Conservation (phyloP, 2,797 vertebrate genomes). For the Percopsis omiscomaycus region DNA sequence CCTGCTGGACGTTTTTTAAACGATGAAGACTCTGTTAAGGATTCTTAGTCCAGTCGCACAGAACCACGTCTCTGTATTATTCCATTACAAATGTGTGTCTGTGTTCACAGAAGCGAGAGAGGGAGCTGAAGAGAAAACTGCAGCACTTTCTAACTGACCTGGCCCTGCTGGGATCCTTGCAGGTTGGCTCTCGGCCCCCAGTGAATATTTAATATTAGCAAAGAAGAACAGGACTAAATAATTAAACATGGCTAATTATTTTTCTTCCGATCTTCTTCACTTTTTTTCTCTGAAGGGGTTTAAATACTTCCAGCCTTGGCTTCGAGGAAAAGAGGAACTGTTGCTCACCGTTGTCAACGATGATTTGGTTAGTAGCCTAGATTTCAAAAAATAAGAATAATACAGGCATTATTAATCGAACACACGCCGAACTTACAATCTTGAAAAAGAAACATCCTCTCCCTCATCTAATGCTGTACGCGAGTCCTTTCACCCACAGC, state of each 20-base stretch:
- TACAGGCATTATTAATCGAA: background rate
- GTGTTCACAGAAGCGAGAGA: conserved; percentile 64
- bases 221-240: background rate
- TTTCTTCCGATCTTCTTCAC: background rate
- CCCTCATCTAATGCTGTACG: background rate
- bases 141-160: conserved; percentile 77
- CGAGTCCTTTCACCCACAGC: too few species aligned
- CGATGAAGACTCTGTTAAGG: background rate
- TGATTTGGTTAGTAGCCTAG: conserved; percentile 70
- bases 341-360: conserved; percentile 82
- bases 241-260: background rate
- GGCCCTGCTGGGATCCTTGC: conserved; percentile 76
- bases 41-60: too few species aligned
- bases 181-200: conserved; percentile 57
- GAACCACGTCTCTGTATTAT: background rate
- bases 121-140: conserved; percentile 74
- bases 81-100: background rate
- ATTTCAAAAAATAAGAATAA: background rate
- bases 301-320: conserved; percentile 84
- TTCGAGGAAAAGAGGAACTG: conserved; percentile 81
- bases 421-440: background rate
- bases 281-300: conserved; percentile 69
- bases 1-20: background rate
- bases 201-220: background rate
- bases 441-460: too few species aligned